Base-by-base conservation (phyloP, 2,888 invertebrate species). In the Eulithis prunata region DNA sequence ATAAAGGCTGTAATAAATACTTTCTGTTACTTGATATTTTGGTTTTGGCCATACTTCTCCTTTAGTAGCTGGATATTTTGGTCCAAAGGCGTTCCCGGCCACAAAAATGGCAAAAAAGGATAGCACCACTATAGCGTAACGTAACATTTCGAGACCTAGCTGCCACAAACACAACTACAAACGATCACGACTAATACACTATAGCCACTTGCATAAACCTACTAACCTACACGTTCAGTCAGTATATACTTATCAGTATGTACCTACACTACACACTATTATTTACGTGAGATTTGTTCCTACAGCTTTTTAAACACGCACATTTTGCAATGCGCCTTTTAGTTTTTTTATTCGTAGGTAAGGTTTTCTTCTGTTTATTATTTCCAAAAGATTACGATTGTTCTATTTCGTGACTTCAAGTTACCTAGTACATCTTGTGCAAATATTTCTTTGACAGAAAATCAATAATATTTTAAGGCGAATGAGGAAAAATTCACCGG, bases 11-110 rank as follows among this genome's bases (percentile, higher is more conserved):
- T 89, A 93, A 81, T 86, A 94, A 11, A 80, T 80, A 21, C 86
- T 82, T 10, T 82, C 78, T 70, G 89, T 89, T 51, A 83, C 78
- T 81, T 94, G 94, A 10, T 86, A 74, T 70, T 94, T 94, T 0
- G 96, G 96, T 78, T 94, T 90, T 0, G 96, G 96, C 96, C 96
- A 96, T 7, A 95, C 93, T 84, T 94, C 94, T 6, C 96, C 96
- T 82, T 80, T 79, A 0, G 82, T 81, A 3, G 82, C 78, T 10
- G 75, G 77, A 66, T 69, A 80, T 60, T 60, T 13, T 0, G 83
- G 82, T 10, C 83, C 83, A 57, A 71, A 69, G 49, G 90, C 80
- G 4, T 88, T 83, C 70, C 79, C 62, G 45, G 61, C 13, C 57
- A 61, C 71, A 66, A 76, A 75, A 72, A 70, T 58, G n/a, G 73